Evolutionary conservation across 2,797 vertebrate genomes (phyloP).

Genomic region (Lithobates pipiens): DNA sequence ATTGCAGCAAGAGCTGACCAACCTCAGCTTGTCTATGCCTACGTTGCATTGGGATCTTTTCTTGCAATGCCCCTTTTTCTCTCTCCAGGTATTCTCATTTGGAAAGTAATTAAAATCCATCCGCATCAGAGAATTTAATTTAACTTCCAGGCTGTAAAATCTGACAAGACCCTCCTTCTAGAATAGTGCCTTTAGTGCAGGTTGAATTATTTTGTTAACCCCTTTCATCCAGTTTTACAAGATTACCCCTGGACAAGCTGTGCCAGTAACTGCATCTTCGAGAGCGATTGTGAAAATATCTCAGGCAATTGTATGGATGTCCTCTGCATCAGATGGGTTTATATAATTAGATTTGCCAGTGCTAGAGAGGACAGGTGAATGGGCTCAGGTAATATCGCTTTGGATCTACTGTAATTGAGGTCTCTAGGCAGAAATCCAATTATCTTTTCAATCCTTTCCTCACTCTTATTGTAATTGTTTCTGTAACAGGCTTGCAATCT

Average conservation of each 20-base stretch:
- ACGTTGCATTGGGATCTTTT: neutral
- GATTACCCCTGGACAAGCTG: neutral
- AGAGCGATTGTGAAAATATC: neutral
- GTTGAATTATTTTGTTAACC: constrained; percentile 17
- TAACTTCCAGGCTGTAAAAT: constrained; percentile 26
- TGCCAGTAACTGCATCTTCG: neutral
- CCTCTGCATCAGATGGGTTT: constrained; percentile 1
- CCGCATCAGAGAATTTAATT: constrained; percentile 47
- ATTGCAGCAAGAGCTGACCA: neutral
- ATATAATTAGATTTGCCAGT: constrained; percentile 45
- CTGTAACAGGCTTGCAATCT: constrained; percentile 37
- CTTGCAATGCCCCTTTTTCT: neutral
- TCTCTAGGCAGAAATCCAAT: constrained; percentile 59
- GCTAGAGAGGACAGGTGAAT: constrained; percentile 45
- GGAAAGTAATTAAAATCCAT: constrained; percentile 37
- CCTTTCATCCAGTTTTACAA: neutral
- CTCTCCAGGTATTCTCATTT: constrained; percentile 19
- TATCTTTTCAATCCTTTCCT: constrained; percentile 55
- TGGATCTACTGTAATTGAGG: constrained; percentile 54
- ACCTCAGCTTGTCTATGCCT: neutral
- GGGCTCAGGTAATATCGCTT: constrained; percentile 44
- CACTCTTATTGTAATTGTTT: constrained; percentile 56
- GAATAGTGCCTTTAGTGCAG: constrained; percentile 1
- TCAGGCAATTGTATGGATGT: neutral
- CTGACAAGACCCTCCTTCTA: neutral